Conservation (phyloP, 2,113 vertebrate species). For the Poicephalus gulielmi region DNA sequence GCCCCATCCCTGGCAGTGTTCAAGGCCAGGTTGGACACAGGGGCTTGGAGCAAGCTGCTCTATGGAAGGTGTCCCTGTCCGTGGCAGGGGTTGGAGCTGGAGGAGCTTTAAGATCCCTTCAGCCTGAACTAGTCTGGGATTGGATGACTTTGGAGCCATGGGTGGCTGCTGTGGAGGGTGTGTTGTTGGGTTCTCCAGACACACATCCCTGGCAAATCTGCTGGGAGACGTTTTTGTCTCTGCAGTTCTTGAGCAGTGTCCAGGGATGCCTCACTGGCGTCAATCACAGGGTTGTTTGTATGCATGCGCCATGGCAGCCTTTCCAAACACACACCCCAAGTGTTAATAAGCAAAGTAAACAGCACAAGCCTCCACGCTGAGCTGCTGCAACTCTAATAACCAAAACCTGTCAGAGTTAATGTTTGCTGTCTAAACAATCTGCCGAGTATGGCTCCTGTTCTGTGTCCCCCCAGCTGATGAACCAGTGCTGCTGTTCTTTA, state of each 20-base stretch:
- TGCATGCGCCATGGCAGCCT: neutral
- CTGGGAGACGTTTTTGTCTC: rapidly evolving
- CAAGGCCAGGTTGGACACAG: no score
- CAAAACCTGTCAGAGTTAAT: neutral
- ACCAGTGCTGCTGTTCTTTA: neutral
- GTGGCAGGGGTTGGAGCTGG: neutral
- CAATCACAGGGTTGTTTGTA: neutral
- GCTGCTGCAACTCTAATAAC: neutral
- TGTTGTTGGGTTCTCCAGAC: no score
- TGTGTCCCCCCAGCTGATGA: neutral
- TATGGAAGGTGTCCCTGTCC: neutral
- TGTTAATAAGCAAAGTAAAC: neutral
- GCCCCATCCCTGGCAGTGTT: no score
- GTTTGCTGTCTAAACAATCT: neutral
- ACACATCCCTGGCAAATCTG: neutral
- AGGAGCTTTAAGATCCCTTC: neutral
- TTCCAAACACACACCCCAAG: neutral
- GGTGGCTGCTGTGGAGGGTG: neutral
- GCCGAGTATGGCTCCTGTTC: neutral
- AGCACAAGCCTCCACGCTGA: neutral
- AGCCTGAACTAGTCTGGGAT: neutral
- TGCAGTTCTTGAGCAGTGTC: neutral
- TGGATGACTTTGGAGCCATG: rapidly evolving
- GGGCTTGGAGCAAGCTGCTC: neutral
- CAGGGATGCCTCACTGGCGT: neutral